Percentiles rank a stretch among this genome's conserved stretches.
Evolutionary conservation across 2,113 vertebrate genomes (phyloP).

Genomic region (Mustela lutreola): DNA sequence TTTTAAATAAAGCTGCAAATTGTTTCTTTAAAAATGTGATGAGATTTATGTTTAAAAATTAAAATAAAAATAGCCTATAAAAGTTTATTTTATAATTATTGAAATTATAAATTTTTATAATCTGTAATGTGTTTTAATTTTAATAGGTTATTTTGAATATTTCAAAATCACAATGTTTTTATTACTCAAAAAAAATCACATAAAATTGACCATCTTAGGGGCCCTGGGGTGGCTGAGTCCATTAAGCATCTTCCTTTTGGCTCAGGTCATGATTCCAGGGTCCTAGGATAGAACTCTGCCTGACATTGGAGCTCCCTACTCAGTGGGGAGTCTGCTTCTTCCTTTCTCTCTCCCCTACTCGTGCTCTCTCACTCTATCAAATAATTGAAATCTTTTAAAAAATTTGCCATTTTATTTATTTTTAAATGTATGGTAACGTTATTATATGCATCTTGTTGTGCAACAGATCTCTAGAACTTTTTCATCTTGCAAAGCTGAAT

Average conservation of each 20-base stretch:
- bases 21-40: not conserved
- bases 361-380: not conserved
- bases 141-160: not conserved
- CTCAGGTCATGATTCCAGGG: not conserved
- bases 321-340: not conserved
- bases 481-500: not conserved
- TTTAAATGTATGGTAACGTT: not conserved
- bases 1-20: not conserved
- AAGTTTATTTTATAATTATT: not conserved
- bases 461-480: not conserved
- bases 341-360: not conserved
- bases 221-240: not conserved
- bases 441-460: not conserved
- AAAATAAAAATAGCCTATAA: constrained; percentile 29
- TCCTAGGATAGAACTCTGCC: not conserved
- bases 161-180: constrained; percentile 27
- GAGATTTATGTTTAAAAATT: not conserved
- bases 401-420: not conserved
- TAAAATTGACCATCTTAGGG: not conserved
- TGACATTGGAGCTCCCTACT: not conserved
- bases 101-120: not conserved
- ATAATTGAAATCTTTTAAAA: not conserved
- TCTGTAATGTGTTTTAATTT: constrained; percentile 9
- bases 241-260: not conserved
- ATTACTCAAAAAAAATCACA: not conserved